Evolutionary conservation across 2,888 invertebrate species (phyloP).

Genomic region (Drosophila kokeensis): DNA sequence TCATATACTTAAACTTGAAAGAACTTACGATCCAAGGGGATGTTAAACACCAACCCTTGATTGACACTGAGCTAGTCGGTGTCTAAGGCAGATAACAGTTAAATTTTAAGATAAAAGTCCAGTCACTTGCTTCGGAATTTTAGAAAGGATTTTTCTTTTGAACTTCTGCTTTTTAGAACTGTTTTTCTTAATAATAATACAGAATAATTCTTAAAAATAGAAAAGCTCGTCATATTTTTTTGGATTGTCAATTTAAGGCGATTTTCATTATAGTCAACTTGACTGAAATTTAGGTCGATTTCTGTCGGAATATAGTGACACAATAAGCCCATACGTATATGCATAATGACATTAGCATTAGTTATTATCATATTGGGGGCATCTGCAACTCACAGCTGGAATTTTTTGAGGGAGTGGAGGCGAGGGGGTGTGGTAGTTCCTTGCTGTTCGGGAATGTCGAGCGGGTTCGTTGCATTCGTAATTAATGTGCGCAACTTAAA

Average conservation of each 20-base stretch:
- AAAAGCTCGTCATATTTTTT: neutral
- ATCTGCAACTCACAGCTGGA: conserved; percentile 51
- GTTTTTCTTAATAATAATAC: neutral
- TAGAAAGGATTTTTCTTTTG: neutral
- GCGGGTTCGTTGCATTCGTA: conserved; percentile 73
- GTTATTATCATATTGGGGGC: conserved; percentile 39
- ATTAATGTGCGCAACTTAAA: conserved; percentile 75
- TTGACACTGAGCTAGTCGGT: neutral
- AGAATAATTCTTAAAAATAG: neutral
- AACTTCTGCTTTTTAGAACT: neutral
- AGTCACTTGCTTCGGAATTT: accelerated
- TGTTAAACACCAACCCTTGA: too few relatives aligned
- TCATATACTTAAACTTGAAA: too few relatives aligned
- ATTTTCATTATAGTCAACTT: neutral
- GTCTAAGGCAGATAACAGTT: neutral
- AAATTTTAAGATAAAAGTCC: neutral
- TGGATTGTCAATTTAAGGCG: neutral
- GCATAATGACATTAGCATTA: conserved; percentile 37
- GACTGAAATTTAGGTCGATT: neutral
- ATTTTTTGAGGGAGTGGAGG: neutral
- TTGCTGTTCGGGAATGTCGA: conserved; percentile 35
- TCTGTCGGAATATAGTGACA: neutral
- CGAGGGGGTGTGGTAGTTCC: neutral
- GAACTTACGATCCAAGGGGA: too few relatives aligned
- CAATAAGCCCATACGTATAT: neutral